Base-by-base conservation (phyloP, 1,140 invertebrate genomes). In the Anoplolepis gracilipes region DNA sequence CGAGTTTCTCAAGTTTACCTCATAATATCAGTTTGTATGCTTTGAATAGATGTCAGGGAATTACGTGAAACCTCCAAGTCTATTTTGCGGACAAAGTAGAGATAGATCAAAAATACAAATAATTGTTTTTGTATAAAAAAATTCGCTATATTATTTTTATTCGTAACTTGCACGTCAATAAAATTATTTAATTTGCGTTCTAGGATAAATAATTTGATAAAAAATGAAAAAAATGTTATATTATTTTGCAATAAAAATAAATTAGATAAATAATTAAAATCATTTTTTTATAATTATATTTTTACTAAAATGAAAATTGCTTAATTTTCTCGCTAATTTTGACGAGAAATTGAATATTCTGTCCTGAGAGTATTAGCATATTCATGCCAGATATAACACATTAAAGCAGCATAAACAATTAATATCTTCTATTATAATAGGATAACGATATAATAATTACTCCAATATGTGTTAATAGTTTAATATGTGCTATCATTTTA, bases 1-100 rank as follows among this genome's bases (percentile, higher is more conserved):
- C 13, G 25, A 81, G 49, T 69, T 72, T 33, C 1, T 7, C 4
- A 25, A 82, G 78, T 82, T 82, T 82, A 73, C 25, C n/a, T 59
- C 36, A 53, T 46, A 39, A 72, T 73, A 73, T 1, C 77, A 81
- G 53, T 81, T 72, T 33, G 36, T 59, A 33, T 42, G 19, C 36
- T 53, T n/a, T 22, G 36, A 59, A 59, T 42, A 11, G 53, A 82
- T 82, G 53, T 59, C 8, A 61, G n/a, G 33, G 25, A 72, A 82
- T 82, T 59, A 81, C 28, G 36, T 36, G 53, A 72, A 30, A 42
- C 19, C 33, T 81, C 19, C 13, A 19, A 39, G 10, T 59, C 49
- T 81, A 42, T 2, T 39, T n/a, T 6, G 6, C 11, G 53, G 0
- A 72, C 6, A 59, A 59, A 22, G 25, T 0, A 46, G 28, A 59